Conservation (phyloP, 2,888 invertebrate species). For the Villa cingulata region DNA sequence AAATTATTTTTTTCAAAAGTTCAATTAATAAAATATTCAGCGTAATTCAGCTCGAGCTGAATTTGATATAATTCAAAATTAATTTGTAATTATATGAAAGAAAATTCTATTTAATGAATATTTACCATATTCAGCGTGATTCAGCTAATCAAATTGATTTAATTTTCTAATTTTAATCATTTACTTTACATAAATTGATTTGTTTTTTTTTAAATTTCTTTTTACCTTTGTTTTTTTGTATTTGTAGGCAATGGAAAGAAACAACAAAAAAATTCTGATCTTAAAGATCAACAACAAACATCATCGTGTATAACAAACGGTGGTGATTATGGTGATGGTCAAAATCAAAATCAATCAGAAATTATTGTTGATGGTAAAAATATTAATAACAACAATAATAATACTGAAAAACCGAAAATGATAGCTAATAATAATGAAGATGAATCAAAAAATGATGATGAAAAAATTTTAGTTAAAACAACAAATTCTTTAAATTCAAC, state of each 20-base stretch:
- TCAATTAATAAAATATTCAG: no score
- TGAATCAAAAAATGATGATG: neutral
- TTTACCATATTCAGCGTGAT: no score
- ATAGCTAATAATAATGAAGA: neutral
- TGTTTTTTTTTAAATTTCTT: neutral
- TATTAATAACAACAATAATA: no score
- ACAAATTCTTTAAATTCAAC: no score
- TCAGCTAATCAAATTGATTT: neutral
- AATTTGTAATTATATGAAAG: no score
- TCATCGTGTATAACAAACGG: constrained; percentile 3
- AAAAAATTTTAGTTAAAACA: neutral
- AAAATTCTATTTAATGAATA: no score
- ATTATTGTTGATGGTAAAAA: neutral
- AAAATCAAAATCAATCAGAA: neutral
- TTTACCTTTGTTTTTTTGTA: neutral
- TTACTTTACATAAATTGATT: no score
- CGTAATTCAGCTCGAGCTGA: no score
- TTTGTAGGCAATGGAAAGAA: neutral
- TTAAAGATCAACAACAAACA: no score
- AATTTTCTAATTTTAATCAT: neutral
- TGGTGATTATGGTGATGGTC: neutral
- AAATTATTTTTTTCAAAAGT: no score
- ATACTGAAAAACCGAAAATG: no score
- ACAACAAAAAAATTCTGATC: constrained; percentile 7
- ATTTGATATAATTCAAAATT: no score